Percentiles rank a stretch among this genome's conserved stretches.
These are phyloP conservation scores for Phania funesta DNA, from an alignment of 2,888 invertebrate genomes.

Conservation along the genomic window DNA sequence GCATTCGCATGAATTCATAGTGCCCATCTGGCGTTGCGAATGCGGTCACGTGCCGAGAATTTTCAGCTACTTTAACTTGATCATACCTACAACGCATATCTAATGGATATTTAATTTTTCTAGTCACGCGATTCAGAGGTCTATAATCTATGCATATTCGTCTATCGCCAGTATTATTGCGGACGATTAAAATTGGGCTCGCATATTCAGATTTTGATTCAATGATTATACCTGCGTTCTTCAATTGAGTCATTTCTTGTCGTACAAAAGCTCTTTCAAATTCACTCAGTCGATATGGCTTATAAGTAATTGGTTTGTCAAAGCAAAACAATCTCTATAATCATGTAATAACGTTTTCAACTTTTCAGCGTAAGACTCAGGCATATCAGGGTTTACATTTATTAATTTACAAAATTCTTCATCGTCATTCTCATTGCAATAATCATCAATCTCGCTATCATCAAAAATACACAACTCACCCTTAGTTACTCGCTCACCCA, in stretches of 20 bases:
- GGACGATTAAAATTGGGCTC: slow-evolving; percentile 67
- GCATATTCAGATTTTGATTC: slow-evolving; percentile 48
- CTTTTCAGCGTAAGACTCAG: too few species aligned
- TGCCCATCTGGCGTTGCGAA: too few species aligned
- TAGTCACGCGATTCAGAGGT: too few species aligned
- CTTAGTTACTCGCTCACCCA: too few species aligned
- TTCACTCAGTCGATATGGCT: slow-evolving; percentile 8
- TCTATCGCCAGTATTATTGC: slow-evolving; percentile 70
- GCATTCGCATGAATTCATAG: slow-evolving; percentile 33
- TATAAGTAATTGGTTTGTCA: slow-evolving; percentile 11
- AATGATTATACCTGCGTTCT: background rate
- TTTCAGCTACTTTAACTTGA: slow-evolving; percentile 14
- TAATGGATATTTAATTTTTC: slow-evolving; percentile 28
- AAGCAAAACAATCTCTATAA: background rate
- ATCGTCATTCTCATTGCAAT: too few species aligned
- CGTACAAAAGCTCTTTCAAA: background rate
- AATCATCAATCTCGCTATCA: too few species aligned
- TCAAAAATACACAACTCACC: too few species aligned
- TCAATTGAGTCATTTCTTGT: background rate
- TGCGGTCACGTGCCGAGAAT: too few species aligned
- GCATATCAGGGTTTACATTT: too few species aligned
- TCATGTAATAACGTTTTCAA: too few species aligned
- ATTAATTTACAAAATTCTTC: too few species aligned
- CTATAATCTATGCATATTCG: slow-evolving; percentile 68
- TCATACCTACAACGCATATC: background rate